These are phyloP conservation scores for Gambusia affinis DNA, from an alignment of 2,113 vertebrate genomes.

Conservation along the genomic window DNA sequence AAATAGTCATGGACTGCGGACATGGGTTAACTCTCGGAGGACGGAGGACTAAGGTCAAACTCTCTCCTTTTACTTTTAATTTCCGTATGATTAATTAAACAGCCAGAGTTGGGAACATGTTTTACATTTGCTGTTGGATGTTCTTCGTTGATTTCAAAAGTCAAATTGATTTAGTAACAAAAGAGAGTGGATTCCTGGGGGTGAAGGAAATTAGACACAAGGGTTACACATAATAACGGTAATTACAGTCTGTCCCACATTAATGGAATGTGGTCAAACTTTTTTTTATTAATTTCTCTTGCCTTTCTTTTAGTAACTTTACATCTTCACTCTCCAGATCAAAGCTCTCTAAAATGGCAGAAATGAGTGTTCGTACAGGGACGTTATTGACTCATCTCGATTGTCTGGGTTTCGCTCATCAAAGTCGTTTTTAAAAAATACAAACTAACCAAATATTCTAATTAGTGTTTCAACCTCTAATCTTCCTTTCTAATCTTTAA, in stretches of 20 bases:
- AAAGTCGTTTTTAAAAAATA: constrained; percentile 50
- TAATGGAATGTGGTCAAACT: neutral
- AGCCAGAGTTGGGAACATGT: constrained; percentile 44
- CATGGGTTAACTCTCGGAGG: constrained; percentile 73
- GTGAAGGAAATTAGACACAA: constrained; percentile 28
- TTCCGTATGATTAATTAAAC: constrained; percentile 79
- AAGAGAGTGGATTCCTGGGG: constrained; percentile 15
- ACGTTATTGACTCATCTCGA: neutral
- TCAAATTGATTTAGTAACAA: constrained; percentile 32
- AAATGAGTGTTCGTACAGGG: neutral
- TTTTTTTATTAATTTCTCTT: constrained; percentile 13
- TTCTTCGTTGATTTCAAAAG: constrained; percentile 34
- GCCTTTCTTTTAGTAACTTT: constrained; percentile 14
- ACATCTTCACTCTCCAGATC: constrained; percentile 36
- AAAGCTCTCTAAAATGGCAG: constrained; percentile 31
- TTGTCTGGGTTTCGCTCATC: constrained; percentile 12
- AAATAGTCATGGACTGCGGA: constrained; percentile 74
- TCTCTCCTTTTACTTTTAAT: constrained; percentile 73
- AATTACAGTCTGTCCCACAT: constrained; percentile 17
- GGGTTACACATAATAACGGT: constrained; percentile 9
- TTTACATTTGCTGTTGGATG: constrained; percentile 59
- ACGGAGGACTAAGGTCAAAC: constrained; percentile 61
- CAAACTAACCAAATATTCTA: constrained; percentile 14
- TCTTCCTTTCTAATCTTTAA: constrained; percentile 53
- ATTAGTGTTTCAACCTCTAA: neutral